Evolutionary conservation across 92 coral and sea anemone genomes (phyloP).

Genomic region (Porites lobata): DNA sequence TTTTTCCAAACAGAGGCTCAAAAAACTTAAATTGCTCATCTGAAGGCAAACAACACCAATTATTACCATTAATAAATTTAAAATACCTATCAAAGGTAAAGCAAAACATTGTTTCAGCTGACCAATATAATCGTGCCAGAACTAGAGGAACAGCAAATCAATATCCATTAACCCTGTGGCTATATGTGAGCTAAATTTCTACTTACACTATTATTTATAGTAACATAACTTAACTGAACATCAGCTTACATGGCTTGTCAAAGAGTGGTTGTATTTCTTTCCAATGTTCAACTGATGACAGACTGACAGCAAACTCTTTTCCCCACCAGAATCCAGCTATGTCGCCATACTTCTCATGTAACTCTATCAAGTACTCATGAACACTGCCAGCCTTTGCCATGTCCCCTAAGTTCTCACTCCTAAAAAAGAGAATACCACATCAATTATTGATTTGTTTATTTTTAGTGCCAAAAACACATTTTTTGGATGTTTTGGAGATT

Average conservation of each 20-base stretch:
- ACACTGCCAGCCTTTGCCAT: constrained; percentile 86
- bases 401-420: constrained; percentile 82
- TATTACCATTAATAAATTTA: no score
- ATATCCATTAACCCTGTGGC: no score
- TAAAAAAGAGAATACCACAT: not conserved
- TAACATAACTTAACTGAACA: no score
- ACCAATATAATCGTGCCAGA: no score
- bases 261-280: constrained; percentile 80
- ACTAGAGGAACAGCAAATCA: no score
- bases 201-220: no score
- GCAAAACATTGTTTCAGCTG: no score
- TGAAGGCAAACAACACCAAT: not conserved
- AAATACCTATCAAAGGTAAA: no score
- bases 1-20: constrained; percentile 40
- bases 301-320: constrained; percentile 67
- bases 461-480: no score
- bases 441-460: no score
- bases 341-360: constrained; percentile 80
- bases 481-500: no score
- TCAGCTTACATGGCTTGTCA: constrained; percentile 85
- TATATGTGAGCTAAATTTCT: no score
- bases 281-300: constrained; percentile 80
- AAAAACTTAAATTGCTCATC: constrained; percentile 44
- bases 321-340: constrained; percentile 95
- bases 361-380: constrained; percentile 63